phyloP scores from a whole-genome alignment of 2,113 vertebrate species.

The Mustelus asterias region DNA sequence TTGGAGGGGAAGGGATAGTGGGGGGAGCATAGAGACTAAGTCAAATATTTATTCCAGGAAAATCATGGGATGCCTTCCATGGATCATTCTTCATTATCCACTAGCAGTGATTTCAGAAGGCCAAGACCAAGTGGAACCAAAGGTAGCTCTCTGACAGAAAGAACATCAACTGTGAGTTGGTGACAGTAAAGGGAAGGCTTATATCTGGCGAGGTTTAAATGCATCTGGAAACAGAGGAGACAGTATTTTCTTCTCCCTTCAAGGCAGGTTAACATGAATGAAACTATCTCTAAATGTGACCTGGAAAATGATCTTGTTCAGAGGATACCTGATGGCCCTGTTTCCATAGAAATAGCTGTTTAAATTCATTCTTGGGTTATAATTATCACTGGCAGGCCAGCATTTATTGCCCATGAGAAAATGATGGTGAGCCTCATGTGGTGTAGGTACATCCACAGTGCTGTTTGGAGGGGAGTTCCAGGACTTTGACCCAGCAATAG shows the following conservation, averaged over 20 bases:
- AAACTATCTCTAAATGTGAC: conserved; percentile 3
- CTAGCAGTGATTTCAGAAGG: neutral
- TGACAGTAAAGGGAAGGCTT: neutral
- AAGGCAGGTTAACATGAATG: neutral
- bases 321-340: neutral
- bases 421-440: neutral
- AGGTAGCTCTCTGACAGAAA: neutral
- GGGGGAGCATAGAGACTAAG: neutral
- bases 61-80: neutral
- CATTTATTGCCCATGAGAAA: neutral
- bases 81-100: neutral
- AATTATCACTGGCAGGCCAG: neutral
- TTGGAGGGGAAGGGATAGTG: neutral
- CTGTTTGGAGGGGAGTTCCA: neutral
- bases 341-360: neutral
- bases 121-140: too few relatives aligned
- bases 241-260: neutral
- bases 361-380: neutral
- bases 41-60: neutral
- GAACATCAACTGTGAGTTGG: neutral
- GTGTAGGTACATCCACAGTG: neutral
- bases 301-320: conserved; percentile 1
- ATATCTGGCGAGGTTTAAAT: neutral
- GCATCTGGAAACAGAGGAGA: neutral
- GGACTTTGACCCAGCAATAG: too few relatives aligned